Percentiles rank a stretch among this genome's conserved stretches.
These are phyloP conservation scores for Steinernema scapterisci DNA, from an alignment of 2,888 invertebrate species.

Conservation along the genomic window DNA sequence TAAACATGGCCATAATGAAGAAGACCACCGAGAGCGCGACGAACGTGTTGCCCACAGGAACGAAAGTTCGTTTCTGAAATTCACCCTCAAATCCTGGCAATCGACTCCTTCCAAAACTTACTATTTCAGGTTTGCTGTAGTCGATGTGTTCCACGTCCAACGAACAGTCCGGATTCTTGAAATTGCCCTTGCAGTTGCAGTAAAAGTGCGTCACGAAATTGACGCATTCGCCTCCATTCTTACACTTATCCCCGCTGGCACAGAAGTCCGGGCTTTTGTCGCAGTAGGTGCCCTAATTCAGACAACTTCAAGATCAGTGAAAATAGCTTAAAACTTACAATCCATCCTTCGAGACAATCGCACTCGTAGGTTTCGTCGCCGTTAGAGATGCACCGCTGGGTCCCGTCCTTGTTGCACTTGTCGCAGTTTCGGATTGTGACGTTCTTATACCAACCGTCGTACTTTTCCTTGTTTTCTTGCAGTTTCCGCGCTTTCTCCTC, in stretches of 20 bases:
- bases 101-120: not conserved
- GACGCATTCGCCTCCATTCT: conserved; percentile 20
- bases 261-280: conserved; percentile 19
- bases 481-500: not conserved
- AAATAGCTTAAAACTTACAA: not conserved
- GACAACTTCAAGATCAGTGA: not conserved
- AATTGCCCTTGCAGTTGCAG: conserved; percentile 6
- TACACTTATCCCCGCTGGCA: not conserved
- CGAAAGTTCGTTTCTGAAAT: not conserved
- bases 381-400: not conserved
- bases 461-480: not conserved
- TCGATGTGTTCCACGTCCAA: not conserved
- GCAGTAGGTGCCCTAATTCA: not conserved
- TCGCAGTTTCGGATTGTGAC: not conserved
- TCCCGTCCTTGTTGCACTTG: not conserved
- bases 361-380: not conserved
- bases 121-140: not conserved
- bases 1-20: conserved; percentile 49
- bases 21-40: conserved; percentile 45
- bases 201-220: not conserved
- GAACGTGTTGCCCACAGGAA: conserved; percentile 14
- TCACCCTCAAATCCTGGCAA: not conserved
- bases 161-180: not conserved
- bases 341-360: not conserved
- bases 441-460: not conserved